Conservation (phyloP, 2,113 vertebrate genomes). For the Microcebus jonahi region DNA sequence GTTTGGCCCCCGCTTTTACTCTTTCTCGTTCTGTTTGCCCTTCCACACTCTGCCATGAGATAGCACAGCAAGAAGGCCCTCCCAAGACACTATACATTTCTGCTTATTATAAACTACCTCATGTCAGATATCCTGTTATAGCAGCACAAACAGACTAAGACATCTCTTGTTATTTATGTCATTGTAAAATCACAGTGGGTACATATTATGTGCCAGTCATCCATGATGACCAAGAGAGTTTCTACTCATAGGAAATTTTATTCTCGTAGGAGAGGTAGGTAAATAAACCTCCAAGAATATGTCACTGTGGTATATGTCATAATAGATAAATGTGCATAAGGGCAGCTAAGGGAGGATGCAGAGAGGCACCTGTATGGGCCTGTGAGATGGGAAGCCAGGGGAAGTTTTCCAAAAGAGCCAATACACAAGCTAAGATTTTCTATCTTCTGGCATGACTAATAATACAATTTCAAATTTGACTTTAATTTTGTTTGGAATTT, state of each 20-base stretch:
- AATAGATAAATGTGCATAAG: neutral
- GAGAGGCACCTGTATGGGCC: neutral
- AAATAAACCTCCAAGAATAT: neutral
- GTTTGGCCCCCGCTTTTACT: rapidly evolving
- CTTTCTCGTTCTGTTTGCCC: neutral
- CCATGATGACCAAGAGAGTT: neutral
- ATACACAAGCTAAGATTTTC: neutral
- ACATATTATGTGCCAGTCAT: neutral
- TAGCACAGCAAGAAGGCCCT: neutral
- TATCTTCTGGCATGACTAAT: neutral
- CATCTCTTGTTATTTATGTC: neutral
- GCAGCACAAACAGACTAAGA: neutral
- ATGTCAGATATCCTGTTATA: neutral
- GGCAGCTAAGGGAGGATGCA: neutral
- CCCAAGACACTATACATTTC: neutral
- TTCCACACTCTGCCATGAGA: neutral
- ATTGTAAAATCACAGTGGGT: neutral
- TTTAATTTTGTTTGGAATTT: neutral
- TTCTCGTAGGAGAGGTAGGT: neutral
- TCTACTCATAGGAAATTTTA: neutral
- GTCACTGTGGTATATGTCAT: neutral
- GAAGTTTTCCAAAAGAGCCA: neutral
- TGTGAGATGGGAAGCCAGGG: neutral
- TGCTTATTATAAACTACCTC: neutral
- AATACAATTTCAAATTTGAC: neutral